Evolutionary conservation across 2,797 vertebrate species (phyloP), one percentile per base, ranked within the genome.

Genomic region (Scarus forsteni): DNA sequence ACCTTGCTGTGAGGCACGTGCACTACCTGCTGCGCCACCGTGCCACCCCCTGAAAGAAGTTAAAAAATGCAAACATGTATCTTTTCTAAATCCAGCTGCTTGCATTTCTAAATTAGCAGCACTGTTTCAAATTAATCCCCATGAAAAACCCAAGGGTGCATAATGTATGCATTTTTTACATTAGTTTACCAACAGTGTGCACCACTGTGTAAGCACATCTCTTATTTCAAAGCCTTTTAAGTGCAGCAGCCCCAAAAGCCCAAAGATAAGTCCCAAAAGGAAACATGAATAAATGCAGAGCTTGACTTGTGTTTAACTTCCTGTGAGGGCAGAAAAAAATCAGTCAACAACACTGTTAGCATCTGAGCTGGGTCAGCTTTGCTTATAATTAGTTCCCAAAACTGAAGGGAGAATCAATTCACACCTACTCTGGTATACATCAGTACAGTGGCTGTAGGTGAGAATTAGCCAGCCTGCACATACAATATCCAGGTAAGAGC

Each of bases 401-500:
- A 71, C 74, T 72, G 66, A 77, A 65, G 60, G 52, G 64, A 19
- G 71, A 60, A 83, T 77, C 63, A 89, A 65, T 86, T 89, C 85
- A 79, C 88, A 85, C 82, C 56, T 72, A 3, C 34, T 38, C 60
- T 53, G 59, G 60, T 66, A 81, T 50, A 75, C 54, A 2, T 60
- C 18, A 51, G 50, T 56, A 46, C 2, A 0, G 59, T 54, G 36
- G 62, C 19, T 12, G 54, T 69, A 85, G 84, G 89, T 86, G 89
- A 86, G 80, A 92, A 88, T 84, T 85, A 79, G 16, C 75, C 68
- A 58, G 16, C 80, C 68, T 73, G 75, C 86, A 85, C 77, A 53
- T 36, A 3, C 49, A 46, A 65, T 48, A 75, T 82, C 75, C 75
- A 83, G 83, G 87, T 86, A 85, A 87, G 68, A 82, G 80, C 54